Evolutionary conservation across 1,140 invertebrate genomes (phyloP).

Genomic region (Triops longicaudatus): DNA sequence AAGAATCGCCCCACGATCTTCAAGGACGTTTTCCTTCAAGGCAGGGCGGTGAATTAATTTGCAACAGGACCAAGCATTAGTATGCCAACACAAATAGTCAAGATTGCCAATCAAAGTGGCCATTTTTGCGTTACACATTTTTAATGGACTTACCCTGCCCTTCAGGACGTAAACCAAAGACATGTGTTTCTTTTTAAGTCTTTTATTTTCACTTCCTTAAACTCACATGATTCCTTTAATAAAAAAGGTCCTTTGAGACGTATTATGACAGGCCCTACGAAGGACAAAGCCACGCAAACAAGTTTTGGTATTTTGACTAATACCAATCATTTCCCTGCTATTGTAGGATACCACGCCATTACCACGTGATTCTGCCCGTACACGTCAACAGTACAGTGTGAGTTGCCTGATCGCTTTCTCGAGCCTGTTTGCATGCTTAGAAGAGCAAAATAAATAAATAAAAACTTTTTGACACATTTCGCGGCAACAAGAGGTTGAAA

Average conservation of each 20-base stretch:
- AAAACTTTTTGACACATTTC: no score
- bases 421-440: no score
- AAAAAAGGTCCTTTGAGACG: neutral
- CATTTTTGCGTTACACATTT: no score
- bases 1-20: neutral
- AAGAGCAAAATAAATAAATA: no score
- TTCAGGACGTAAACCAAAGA: no score
- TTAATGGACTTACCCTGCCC: no score
- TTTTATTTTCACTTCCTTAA: no score
- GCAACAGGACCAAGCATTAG: neutral
- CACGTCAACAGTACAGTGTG: neutral
- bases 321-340: neutral
- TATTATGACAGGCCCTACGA: neutral
- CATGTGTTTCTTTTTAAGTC: no score
- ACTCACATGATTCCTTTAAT: neutral
- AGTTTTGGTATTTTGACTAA: neutral
- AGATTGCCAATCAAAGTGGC: no score
- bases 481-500: no score
- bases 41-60: conserved; percentile 6
- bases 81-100: no score
- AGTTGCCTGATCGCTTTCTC: no score
- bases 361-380: neutral
- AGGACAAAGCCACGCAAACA: neutral
- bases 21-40: conserved; percentile 6
- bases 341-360: neutral